Conservation (phyloP, 37 sponge, comb jelly and placozoan genomes). For the Spongilla lacustris region DNA sequence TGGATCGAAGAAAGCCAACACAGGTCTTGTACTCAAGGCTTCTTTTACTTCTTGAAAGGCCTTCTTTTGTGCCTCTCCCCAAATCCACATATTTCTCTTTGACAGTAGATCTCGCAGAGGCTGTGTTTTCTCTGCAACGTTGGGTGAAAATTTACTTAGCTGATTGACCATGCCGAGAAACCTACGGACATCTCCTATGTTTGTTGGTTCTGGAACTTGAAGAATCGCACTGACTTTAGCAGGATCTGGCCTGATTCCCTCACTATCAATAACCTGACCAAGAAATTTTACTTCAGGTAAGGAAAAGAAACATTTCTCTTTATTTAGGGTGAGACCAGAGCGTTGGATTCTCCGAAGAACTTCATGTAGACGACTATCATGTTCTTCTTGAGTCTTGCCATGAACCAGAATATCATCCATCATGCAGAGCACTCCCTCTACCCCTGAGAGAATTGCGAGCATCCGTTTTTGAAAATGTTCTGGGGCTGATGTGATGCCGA, state of each 20-base stretch:
- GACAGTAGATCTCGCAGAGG: conserved; percentile 42
- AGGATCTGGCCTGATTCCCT: conserved; percentile 59
- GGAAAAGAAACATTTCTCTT: conserved; percentile 29
- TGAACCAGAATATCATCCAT: conserved; percentile 39
- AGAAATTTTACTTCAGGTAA: conserved; percentile 20
- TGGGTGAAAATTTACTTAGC: conserved; percentile 35
- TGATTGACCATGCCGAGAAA: conserved; percentile 57
- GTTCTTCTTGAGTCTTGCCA: conserved; percentile 45
- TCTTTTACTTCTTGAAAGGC: conserved; percentile 43
- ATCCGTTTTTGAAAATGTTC: conserved; percentile 48
- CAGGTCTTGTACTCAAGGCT: conserved; percentile 7
- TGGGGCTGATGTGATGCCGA: conserved; percentile 56
- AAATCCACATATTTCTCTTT: conserved; percentile 22
- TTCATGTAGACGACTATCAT: conserved; percentile 37
- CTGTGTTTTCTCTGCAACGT: conserved; percentile 15
- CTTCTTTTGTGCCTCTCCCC: conserved; percentile 35
- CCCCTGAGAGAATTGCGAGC: conserved; percentile 16
- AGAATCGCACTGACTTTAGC: conserved; percentile 26
- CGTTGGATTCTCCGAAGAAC: conserved; percentile 24
- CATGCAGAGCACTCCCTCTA: conserved; percentile 35
- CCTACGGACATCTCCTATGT: conserved; percentile 19
- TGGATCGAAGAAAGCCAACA: conserved; percentile 45
- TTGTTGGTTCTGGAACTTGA: conserved; percentile 25
- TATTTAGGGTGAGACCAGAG: conserved; percentile 35
- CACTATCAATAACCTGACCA: conserved; percentile 14